phyloP scores from a whole-genome alignment of 2,113 vertebrate genomes.

The Geococcyx californianus region DNA sequence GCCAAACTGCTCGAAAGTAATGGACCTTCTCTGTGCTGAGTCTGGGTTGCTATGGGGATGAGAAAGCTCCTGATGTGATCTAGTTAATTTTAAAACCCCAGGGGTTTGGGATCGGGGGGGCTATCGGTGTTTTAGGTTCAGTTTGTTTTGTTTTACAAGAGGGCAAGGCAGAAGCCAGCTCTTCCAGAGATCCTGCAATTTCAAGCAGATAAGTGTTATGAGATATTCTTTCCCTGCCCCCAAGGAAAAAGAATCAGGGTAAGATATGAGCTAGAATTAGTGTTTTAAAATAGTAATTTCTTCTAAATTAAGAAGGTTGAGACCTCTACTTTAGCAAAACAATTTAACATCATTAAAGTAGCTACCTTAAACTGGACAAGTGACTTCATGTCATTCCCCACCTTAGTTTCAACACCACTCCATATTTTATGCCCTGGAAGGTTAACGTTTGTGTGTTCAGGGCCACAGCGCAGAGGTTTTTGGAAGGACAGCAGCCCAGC shows the following conservation, averaged over 20 bases:
- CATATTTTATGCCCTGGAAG: background rate
- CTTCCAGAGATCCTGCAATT: background rate
- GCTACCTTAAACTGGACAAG: background rate
- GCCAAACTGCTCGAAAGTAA: background rate
- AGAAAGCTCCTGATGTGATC: background rate
- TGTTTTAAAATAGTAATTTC: background rate
- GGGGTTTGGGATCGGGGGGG: no score
- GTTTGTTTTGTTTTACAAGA: background rate
- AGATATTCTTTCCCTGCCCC: background rate
- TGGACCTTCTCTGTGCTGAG: background rate
- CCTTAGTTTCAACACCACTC: background rate
- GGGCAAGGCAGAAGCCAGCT: background rate
- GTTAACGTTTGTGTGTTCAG: background rate
- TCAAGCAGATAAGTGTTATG: background rate
- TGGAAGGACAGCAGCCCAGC: background rate
- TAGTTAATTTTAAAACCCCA: background rate
- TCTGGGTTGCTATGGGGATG: background rate
- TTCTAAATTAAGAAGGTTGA: background rate
- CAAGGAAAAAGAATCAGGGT: background rate
- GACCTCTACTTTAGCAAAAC: background rate
- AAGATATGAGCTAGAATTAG: background rate
- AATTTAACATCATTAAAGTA: background rate
- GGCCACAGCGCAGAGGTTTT: background rate
- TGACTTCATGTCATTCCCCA: background rate
- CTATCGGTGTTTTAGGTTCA: background rate